These are phyloP conservation scores for Petrocephalus schoutedeni DNA, from an alignment of 2,797 vertebrate genomes.

Conservation along the genomic window DNA sequence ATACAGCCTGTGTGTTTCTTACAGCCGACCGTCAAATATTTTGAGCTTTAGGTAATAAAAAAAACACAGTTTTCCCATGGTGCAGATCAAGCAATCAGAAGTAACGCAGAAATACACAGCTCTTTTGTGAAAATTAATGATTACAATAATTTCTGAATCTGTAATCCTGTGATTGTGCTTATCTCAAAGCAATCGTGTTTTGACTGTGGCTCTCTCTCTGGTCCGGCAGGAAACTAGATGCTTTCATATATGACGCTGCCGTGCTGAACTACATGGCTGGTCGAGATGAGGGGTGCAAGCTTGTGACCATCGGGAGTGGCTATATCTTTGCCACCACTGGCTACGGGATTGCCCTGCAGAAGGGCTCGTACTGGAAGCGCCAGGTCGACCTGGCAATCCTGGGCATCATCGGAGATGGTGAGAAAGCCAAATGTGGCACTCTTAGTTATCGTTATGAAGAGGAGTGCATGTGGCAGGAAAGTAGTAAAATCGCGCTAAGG, in stretches of 20 bases:
- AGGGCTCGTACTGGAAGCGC: slow-evolving; percentile 94
- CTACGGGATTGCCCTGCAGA: slow-evolving; percentile 95
- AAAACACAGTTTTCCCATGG: background rate
- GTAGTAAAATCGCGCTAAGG: slow-evolving; percentile 1
- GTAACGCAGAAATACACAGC: background rate
- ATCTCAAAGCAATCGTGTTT: slow-evolving; percentile 3
- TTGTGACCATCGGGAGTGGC: slow-evolving; percentile 95
- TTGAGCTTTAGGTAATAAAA: background rate
- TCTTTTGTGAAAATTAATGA: background rate
- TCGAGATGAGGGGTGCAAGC: slow-evolving; percentile 94
- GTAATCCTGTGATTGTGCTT: slow-evolving; percentile 8
- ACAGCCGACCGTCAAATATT: background rate
- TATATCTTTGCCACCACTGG: slow-evolving; percentile 97
- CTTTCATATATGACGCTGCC: slow-evolving; percentile 95
- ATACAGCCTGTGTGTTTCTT: background rate
- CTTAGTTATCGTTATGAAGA: background rate
- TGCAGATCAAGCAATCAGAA: background rate
- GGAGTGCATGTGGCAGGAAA: background rate
- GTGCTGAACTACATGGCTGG: slow-evolving; percentile 98
- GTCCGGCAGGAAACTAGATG: slow-evolving; percentile 85
- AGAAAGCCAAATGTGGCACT: background rate
- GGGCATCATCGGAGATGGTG: slow-evolving; percentile 95
- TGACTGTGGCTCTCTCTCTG: slow-evolving; percentile 41
- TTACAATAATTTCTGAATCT: slow-evolving; percentile 22
- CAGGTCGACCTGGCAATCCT: slow-evolving; percentile 91